Evolutionary conservation across 2,113 vertebrate species (phyloP), one percentile per base, ranked within the genome.

Genomic region (Centropristis striata): DNA sequence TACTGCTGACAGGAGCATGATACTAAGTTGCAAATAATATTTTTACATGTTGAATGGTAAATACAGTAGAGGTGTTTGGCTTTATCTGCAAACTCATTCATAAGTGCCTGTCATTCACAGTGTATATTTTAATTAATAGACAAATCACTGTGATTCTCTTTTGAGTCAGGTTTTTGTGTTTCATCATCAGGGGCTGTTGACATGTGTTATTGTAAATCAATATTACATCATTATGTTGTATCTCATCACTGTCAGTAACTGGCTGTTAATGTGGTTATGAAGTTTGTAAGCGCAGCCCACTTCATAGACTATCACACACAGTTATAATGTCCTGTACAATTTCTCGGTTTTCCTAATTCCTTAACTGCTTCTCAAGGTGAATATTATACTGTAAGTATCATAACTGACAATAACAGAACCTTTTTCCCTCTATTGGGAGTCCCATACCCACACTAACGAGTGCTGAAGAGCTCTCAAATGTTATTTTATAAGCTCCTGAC

Each of bases 341-440:
- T 46, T 68, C 9, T 37, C n/a, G n/a, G 0, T 46, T 76, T 67
- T 60, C 25, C 32, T 25, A 47, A 53, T 42, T 49, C 67, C 42
- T 57, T 36, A 20, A 69, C 61, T 76, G 61, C 69, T 37, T 81
- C 36, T 50, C n/a, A 20, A 18, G 5, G 16, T 18, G 49, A 37
- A 37, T 28, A 12, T 59, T 18, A 37, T 57, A 37, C 36, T 49
- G 16, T 78, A 20, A 71, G 15, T 71, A 8, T 71, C 72, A 36
- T 16, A 88, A 89, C 84, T 86, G 84, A 85, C 75, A 69, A 41
- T 23, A 67, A 72, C 28, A 51, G 53, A 86, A 23, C 14, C 53
- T 46, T 42, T 12, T 25, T 59, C 18, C 64, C 32, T 79, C 64
- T 71, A 2, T 64, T 47, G 27, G 61, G 46, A 64, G 53, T 71